phyloP scores from a whole-genome alignment of 2,797 vertebrate genomes.

The Myoxocephalus aenaeus region DNA sequence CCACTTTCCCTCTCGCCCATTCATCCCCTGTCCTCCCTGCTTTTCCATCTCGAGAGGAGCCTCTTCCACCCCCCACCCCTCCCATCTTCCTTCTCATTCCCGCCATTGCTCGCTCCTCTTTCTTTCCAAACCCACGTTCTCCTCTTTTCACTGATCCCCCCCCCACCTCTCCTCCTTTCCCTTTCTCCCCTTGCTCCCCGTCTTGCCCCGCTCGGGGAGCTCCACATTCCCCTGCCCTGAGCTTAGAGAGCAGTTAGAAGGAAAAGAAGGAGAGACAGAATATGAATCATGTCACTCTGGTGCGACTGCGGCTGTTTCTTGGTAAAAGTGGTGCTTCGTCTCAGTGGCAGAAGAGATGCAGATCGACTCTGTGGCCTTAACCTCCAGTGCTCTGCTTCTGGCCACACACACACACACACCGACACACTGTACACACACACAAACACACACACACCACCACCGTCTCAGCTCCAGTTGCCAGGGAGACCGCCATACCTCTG shows the following conservation, averaged over 20 bases:
- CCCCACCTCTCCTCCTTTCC: not conserved
- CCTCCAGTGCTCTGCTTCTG: conserved; percentile 75
- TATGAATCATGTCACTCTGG: conserved; percentile 43
- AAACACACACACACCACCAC: conserved; percentile 59
- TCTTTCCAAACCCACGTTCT: conserved; percentile 46
- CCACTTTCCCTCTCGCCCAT: conserved; percentile 58
- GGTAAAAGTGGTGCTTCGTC: conserved; percentile 9
- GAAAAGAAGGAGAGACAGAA: conserved; percentile 39
- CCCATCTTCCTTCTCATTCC: conserved; percentile 45
- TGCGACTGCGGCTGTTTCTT: conserved; percentile 40
- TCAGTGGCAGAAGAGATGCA: conserved; percentile 32
- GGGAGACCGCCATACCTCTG: conserved; percentile 95
- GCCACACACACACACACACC: conserved; percentile 69
- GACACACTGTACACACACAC: conserved; percentile 49
- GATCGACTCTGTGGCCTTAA: conserved; percentile 48
- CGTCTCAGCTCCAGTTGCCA: conserved; percentile 91
- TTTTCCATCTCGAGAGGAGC: conserved; percentile 58
- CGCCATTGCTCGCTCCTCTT: conserved; percentile 40
- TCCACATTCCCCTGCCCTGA: conserved; percentile 78
- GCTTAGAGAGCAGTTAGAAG: conserved; percentile 61
- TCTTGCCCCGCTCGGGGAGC: conserved; percentile 55
- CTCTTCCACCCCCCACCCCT: conserved; percentile 18
- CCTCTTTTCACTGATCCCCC: conserved; percentile 46
- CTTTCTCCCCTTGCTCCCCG: conserved; percentile 23
- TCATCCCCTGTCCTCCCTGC: conserved; percentile 56